phyloP scores from a whole-genome alignment of 2,113 vertebrate genomes.

The Nycticryphes semicollaris region DNA sequence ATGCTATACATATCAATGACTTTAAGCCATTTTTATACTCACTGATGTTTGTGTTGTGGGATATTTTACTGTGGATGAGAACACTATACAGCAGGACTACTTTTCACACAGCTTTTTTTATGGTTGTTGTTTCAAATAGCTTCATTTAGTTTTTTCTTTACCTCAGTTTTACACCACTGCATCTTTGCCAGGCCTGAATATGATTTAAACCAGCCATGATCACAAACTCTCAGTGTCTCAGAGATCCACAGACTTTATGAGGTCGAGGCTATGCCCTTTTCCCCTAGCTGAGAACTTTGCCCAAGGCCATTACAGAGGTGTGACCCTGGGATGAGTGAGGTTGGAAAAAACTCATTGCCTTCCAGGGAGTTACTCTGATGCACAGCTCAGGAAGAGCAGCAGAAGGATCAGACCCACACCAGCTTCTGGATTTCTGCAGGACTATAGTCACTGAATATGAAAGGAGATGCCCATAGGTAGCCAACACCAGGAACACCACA shows the following conservation, averaged over 20 bases:
- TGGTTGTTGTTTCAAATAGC: background rate
- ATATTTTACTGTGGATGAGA: background rate
- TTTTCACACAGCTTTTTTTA: background rate
- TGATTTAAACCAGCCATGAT: background rate
- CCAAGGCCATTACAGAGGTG: background rate
- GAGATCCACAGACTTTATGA: background rate
- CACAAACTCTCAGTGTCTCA: background rate
- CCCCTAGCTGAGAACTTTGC: background rate
- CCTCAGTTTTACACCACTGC: background rate
- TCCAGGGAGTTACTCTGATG: background rate
- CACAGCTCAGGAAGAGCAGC: background rate
- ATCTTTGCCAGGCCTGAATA: background rate
- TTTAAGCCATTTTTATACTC: background rate
- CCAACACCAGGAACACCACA: rapidly evolving
- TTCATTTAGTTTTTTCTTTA: background rate
- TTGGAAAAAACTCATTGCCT: background rate
- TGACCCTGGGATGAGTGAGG: background rate
- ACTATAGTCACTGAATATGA: background rate
- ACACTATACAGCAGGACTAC: background rate
- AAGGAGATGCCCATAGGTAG: background rate
- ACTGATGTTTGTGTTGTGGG: background rate
- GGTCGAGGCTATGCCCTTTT: background rate
- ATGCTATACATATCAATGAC: background rate
- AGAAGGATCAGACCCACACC: background rate
- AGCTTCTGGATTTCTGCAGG: background rate